Evolutionary conservation across 2,113 vertebrate species (phyloP), one percentile per base, ranked within the genome.

Genomic region (Clarias gariepinus): DNA sequence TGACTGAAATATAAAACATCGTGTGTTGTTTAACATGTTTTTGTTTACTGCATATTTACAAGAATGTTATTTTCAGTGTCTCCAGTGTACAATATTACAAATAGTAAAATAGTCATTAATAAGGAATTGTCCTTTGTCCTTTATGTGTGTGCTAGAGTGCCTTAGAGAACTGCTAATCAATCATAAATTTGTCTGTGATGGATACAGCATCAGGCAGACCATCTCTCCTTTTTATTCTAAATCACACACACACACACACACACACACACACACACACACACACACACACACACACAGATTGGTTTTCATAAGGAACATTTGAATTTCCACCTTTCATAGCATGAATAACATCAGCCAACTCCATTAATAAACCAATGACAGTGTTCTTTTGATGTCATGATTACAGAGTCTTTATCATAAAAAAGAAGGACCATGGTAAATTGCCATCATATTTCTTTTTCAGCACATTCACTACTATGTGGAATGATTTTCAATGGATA

Each of bases 281-380:
- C 41, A 68, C 83, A 69, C 13, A 61, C 47, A 47, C 47, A 47
- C 47, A 47, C 47, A 47, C 6, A 83, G 86, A 89, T 88, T 85
- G 88, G 89, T 88, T 81, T 84, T 58, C 55, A 69, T 86, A 86
- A 91, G 80, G 87, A 90, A 90, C 86, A 85, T 78, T 85, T 82
- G 71, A 82, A 81, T 87, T 89, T 85, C 79, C 18, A 55, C 66
- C 81, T 87, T 86, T 85, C 30, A 63, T 74, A 81, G 82, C 68
- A 82, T 82, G 71, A 87, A 89, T 86, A 86, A 86, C 88, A 89
- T 53, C 30, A 78, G 57, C 83, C 81, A 81, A 64, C 69, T 87
- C 69, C 84, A 87, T 90, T 89, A 86, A 87, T 83, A 85, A 89
- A 89, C 80, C 85, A 84, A 85, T 86, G 87, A 41, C 71, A 86